These are phyloP conservation scores for Homarus gammarus DNA, from an alignment of 2,888 invertebrate species.

Conservation along the genomic window DNA sequence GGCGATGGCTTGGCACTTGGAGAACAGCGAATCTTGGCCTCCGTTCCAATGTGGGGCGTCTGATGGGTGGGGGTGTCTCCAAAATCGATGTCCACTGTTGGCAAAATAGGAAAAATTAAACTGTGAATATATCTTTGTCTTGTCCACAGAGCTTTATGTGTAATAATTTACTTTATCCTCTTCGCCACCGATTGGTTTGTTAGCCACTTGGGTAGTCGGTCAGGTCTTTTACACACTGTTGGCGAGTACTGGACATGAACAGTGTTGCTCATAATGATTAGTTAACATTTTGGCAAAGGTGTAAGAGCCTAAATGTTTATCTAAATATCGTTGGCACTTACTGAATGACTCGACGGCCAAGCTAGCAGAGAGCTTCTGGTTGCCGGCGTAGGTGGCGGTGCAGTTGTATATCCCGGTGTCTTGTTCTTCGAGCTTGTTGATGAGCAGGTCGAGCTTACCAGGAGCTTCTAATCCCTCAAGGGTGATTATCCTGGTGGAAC, in stretches of 20 bases:
- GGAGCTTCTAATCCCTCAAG: constrained; percentile 59
- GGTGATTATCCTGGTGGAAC: constrained; percentile 72
- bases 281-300: too few relatives aligned
- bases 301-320: too few relatives aligned
- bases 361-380: constrained; percentile 76
- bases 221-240: too few relatives aligned
- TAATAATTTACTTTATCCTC: too few relatives aligned
- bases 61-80: constrained; percentile 91
- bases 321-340: constrained; percentile 64
- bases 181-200: too few relatives aligned
- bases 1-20: constrained; percentile 92
- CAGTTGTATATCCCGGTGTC: constrained; percentile 92
- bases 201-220: too few relatives aligned
- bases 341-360: constrained; percentile 76
- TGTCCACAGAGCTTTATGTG: too few relatives aligned
- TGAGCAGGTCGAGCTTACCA: constrained; percentile 82
- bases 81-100: constrained; percentile 90
- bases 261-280: too few relatives aligned
- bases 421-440: constrained; percentile 86
- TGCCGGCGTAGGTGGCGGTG: constrained; percentile 86
- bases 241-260: too few relatives aligned
- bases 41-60: constrained; percentile 87
- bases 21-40: constrained; percentile 89
- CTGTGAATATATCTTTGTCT: background rate
- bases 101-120: constrained; percentile 75